Evolutionary conservation across 2,797 vertebrate genomes (phyloP), one percentile per base, ranked within the genome.

Genomic region (Lepus oiostolus): DNA sequence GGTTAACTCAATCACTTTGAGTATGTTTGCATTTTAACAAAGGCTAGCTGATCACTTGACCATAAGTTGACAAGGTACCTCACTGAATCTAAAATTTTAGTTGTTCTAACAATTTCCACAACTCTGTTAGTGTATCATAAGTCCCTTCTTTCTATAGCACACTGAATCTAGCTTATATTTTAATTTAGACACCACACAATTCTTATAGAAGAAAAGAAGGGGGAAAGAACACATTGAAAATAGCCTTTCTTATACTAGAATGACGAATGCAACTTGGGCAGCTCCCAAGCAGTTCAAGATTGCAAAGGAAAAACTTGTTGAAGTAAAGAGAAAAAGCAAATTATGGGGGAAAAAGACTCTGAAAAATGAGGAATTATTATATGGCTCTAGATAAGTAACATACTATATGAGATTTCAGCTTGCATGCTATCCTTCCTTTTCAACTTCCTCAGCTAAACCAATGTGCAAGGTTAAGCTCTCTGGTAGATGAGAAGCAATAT

Each of bases 1-100:
- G 35, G 63, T n/a, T 76, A 7, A n/a, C 38, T 77, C 86, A 91
- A 62, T 93, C 63, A 91, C 2, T 82, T 68, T 60, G 88, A 94
- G 30, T 32, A 19, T 65, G 26, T 42, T 19, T 94, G 26, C 4
- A 38, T 75, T 96, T 91, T 89, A 91, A 84, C n/a, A 62, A 89
- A 92, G 26, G 32, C 38, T 74, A 60, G 35, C 52, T 72, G 52
- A 92, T 17, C 26, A 60, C 22, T 72, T 19, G 87, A 24, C 38
- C 22, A 22, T 42, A 77, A 93, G 21, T 79, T 6, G 7, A 14
- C 17, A 42, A 93, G 17, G 10, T 7, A 68, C 0, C 19, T 87
- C 7, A 21, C 38, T 70, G 11, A 71, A 71, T 6, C 58, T 81
- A 14, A 5, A 87, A 17, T 50, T 65, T 0, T 47, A 30, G 17